Evolutionary conservation across 2,113 vertebrate genomes (phyloP).

Genomic region (Ochotona princeps): DNA sequence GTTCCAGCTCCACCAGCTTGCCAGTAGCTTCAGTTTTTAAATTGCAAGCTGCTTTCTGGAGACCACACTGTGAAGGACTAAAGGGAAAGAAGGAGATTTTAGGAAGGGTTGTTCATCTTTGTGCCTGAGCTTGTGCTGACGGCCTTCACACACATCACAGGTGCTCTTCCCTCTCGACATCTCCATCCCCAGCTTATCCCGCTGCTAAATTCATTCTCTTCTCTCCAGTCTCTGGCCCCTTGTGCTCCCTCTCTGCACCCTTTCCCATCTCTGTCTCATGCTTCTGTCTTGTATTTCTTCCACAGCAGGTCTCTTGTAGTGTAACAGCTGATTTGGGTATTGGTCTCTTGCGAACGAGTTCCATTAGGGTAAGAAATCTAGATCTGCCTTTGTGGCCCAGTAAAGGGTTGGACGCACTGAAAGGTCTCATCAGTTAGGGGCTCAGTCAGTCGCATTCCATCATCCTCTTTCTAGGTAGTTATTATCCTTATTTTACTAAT

Average conservation of each 20-base stretch:
- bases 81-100: background rate
- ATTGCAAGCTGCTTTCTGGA: constrained; percentile 31
- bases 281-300: background rate
- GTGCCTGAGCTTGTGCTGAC: background rate
- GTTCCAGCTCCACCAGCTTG: background rate
- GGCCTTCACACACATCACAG: no score
- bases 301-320: background rate
- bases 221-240: background rate
- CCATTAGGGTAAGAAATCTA: constrained; percentile 13
- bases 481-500: constrained; percentile 18
- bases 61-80: constrained; percentile 4
- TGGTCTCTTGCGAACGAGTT: background rate
- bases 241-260: background rate
- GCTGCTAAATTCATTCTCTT: background rate
- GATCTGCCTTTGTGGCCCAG: background rate
- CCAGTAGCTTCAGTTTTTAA: constrained; percentile 17
- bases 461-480: constrained; percentile 15
- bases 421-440: background rate
- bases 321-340: constrained; percentile 2
- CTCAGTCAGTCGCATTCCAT: background rate
- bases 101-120: background rate
- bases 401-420: background rate
- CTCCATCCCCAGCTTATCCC: background rate
- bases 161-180: background rate
- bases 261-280: background rate